A percentile compares a stretch with the other conserved stretches of the same genome.
Evolutionary conservation across 2,797 vertebrate genomes (phyloP).

Genomic region (Menidia menidia): DNA sequence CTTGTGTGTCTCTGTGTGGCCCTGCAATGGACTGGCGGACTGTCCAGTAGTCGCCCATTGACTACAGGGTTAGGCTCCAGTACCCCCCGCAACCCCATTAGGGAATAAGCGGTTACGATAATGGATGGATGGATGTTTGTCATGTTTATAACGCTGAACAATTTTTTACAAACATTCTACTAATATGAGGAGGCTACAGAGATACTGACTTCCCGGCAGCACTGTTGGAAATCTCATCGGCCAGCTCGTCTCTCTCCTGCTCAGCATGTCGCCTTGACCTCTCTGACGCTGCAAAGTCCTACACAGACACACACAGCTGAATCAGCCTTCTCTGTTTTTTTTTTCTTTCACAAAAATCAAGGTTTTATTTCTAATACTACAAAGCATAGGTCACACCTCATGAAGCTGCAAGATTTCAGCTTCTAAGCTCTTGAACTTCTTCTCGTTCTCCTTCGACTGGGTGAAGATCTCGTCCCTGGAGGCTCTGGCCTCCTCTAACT

Average conservation of each 20-base stretch:
- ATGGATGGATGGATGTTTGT: too few species aligned
- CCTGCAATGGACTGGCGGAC: too few species aligned
- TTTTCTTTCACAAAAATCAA: background rate
- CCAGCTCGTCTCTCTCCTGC: slow-evolving; percentile 94
- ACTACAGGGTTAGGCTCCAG: too few species aligned
- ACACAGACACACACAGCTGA: slow-evolving; percentile 14
- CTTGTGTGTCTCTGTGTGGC: too few species aligned
- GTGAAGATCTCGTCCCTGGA: slow-evolving; percentile 97
- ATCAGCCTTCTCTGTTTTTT: background rate
- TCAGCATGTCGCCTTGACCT: slow-evolving; percentile 93
- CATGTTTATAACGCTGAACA: too few species aligned
- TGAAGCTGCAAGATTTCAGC: slow-evolving; percentile 96
- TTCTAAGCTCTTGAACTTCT: slow-evolving; percentile 95
- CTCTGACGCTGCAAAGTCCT: slow-evolving; percentile 95
- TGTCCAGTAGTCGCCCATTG: too few species aligned
- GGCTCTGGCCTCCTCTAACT: slow-evolving; percentile 94
- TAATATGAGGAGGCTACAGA: too few species aligned
- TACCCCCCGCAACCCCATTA: too few species aligned
- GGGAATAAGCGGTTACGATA: too few species aligned
- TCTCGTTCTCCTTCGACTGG: slow-evolving; percentile 97
- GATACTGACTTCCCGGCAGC: slow-evolving; percentile 93
- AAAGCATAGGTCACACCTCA: slow-evolving; percentile 83
- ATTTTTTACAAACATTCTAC: background rate
- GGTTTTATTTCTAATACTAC: background rate
- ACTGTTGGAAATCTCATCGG: slow-evolving; percentile 95